These are phyloP conservation scores for Hyppa rectilinea DNA, from an alignment of 2,888 invertebrate genomes.

Conservation along the genomic window DNA sequence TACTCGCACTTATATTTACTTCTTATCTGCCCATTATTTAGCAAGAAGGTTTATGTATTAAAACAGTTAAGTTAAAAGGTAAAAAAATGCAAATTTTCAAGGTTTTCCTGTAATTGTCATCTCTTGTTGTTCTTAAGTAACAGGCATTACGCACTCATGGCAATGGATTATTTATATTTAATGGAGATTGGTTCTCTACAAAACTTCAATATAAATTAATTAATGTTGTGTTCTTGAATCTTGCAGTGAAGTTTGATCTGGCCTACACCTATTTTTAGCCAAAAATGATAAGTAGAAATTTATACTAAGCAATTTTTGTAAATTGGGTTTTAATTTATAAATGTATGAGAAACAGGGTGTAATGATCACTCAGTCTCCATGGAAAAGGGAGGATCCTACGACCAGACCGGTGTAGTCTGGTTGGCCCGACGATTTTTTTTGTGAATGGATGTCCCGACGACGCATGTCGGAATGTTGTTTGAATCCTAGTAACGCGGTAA, in stretches of 20 bases:
- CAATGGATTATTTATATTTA: not conserved
- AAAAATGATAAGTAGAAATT: not conserved
- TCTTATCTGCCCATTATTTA: constrained; percentile 5
- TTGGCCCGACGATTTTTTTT: too few species aligned
- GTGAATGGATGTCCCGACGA: too few species aligned
- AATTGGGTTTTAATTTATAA: too few species aligned
- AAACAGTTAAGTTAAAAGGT: not conserved
- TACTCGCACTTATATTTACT: constrained; percentile 4
- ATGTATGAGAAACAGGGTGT: too few species aligned
- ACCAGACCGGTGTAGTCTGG: too few species aligned
- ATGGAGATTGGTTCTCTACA: not conserved
- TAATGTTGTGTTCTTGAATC: not conserved
- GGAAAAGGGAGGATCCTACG: too few species aligned
- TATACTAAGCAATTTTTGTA: not conserved
- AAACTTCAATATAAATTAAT: not conserved
- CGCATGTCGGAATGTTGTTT: too few species aligned
- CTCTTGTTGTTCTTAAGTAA: not conserved
- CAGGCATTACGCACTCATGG: not conserved
- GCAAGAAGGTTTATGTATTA: not conserved
- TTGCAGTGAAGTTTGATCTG: not conserved
- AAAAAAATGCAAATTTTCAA: not conserved
- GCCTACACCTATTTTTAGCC: not conserved
- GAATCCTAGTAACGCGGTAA: too few species aligned
- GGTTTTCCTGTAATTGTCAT: not conserved
- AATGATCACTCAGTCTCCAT: too few species aligned